Base-by-base conservation (phyloP, 1,140 invertebrate species). In the Ceratina calcarata region DNA sequence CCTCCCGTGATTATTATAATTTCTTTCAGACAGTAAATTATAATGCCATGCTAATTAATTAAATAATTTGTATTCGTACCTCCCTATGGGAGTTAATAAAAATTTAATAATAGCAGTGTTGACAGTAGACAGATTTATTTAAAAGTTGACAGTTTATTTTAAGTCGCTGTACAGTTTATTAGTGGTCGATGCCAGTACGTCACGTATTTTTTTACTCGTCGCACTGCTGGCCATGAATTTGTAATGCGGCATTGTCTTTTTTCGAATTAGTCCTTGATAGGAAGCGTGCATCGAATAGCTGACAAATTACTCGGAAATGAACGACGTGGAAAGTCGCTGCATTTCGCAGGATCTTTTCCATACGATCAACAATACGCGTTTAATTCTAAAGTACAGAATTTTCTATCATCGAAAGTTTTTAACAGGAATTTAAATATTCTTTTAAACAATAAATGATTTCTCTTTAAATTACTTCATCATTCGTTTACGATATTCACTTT, bases 161-260 rank as follows among this genome's bases (percentile, higher is more conserved):
- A 53, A 71, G 22, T 12, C 12, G 10, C 7, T 7, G 20, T 27
- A 6, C 13, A 0, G 4, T 51, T n/a, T 64, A 64, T 71, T 64
- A 45, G 64, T 64, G n/a, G 16, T 24, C 22, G 20, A 53, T 62
- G 37, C 70, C n/a, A 37, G 22, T 60, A 60, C 53, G 49, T 64
- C 68, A 57, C 60, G 76, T 37, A 37, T 45, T 76, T 51, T 49
- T 60, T 37, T 64, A 60, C 51, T 45, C 16, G 49, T 24, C 62
- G 57, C 24, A 64, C 45, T 62, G 24, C 15, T 20, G 84, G 20
- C 65, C 73, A 71, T 86, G 82, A 86, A 84, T 80, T 22, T 64
- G 7, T 82, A 89, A 83, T 77, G 70, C 49, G 57, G 13, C 45
- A 86, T 85, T 88, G 83, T 87, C 64, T n/a, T 37, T 88, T 62